Conservation (phyloP, 2,797 vertebrate genomes). For the Tadarida brasiliensis region DNA sequence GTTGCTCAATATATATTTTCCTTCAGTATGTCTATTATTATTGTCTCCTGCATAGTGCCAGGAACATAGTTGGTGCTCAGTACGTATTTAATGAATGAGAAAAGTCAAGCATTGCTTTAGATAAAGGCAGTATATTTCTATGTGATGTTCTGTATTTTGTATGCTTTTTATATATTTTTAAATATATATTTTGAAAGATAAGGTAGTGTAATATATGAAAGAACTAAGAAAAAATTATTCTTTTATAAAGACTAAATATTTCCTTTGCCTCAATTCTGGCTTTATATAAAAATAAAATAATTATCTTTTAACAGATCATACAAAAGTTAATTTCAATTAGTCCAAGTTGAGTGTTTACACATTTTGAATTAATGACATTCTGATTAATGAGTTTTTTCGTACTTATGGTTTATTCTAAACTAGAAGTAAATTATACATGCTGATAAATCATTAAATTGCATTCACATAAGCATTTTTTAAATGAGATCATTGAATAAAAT, state of each 20-base stretch:
- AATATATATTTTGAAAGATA: conserved; percentile 22
- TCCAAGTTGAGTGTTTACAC: conserved; percentile 47
- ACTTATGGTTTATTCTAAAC: conserved; percentile 37
- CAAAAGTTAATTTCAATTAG: conserved; percentile 46
- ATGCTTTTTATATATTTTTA: not conserved
- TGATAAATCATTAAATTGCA: conserved; percentile 52
- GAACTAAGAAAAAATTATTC: not conserved
- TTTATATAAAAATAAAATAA: conserved; percentile 45
- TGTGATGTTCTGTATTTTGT: not conserved
- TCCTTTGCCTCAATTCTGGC: not conserved
- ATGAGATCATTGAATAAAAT: conserved; percentile 23
- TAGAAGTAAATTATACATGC: conserved; percentile 27
- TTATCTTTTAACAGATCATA: conserved; percentile 34
- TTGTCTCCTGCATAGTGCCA: not conserved
- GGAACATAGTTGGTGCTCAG: not conserved
- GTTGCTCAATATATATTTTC: not conserved
- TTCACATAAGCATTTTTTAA: conserved; percentile 53
- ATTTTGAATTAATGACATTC: conserved; percentile 44
- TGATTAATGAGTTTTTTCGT: conserved; percentile 51
- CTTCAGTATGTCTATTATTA: not conserved
- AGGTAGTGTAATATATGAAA: not conserved
- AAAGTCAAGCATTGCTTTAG: not conserved
- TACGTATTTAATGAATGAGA: not conserved
- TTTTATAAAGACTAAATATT: conserved; percentile 29
- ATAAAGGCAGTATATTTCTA: conserved; percentile 9